Evolutionary conservation across 2,797 vertebrate species (phyloP).

Genomic region (Hydrolagus colliei): DNA sequence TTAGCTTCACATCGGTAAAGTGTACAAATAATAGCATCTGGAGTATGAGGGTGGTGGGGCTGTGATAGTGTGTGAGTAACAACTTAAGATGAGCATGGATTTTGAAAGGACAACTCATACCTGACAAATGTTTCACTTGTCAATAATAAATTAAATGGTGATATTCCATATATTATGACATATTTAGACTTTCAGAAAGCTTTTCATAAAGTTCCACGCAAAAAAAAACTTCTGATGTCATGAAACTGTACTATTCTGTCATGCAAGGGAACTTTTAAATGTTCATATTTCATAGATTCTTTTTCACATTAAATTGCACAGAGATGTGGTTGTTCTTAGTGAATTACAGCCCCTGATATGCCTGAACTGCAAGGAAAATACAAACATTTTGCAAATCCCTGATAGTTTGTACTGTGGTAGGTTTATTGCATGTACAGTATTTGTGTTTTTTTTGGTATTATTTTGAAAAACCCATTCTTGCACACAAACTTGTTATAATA

Average conservation of each 20-base stretch:
- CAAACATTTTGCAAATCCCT: background rate
- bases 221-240: no score
- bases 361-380: background rate
- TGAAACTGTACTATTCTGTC: background rate
- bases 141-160: no score
- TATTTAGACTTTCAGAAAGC: no score
- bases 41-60: no score
- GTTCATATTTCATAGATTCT: background rate
- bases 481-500: background rate
- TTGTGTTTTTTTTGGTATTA: background rate
- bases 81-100: no score
- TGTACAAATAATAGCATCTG: no score
- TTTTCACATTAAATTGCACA: background rate
- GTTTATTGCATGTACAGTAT: background rate
- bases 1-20: no score
- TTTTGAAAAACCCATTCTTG: slow-evolving; percentile 9
- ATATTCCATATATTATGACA: no score
- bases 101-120: no score
- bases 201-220: no score
- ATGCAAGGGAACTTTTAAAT: background rate
- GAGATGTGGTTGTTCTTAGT: background rate
- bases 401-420: background rate
- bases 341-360: background rate
- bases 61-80: no score
- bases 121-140: no score